phyloP scores from a whole-genome alignment of 2,113 vertebrate genomes.

The Daubentonia madagascariensis region DNA sequence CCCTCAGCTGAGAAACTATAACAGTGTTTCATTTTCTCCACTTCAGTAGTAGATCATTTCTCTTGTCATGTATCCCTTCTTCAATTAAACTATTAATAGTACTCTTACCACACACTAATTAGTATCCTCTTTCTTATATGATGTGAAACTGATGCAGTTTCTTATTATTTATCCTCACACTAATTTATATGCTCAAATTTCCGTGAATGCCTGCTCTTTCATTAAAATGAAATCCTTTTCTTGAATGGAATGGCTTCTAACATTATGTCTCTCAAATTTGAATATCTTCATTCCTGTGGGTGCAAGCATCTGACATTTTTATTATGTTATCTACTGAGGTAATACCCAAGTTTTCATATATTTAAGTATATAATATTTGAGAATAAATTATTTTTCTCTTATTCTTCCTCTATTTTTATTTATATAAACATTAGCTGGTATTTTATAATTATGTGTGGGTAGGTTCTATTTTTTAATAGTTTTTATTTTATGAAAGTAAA shows the following conservation, averaged over 20 bases:
- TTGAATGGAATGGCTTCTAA: neutral
- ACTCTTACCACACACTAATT: neutral
- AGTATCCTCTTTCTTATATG: neutral
- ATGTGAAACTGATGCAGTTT: neutral
- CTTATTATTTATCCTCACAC: neutral
- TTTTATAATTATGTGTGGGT: neutral
- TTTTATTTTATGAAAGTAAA: neutral
- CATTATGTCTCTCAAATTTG: neutral
- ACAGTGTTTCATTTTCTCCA: neutral
- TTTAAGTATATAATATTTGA: neutral
- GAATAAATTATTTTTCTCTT: neutral
- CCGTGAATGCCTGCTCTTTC: neutral
- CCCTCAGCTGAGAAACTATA: neutral
- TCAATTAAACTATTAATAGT: neutral
- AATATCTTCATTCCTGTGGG: neutral
- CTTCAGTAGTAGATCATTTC: neutral
- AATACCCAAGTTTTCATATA: neutral
- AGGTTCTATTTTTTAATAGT: neutral
- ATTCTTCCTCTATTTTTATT: neutral
- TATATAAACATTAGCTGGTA: neutral
- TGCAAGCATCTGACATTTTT: neutral
- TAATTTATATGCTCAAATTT: neutral
- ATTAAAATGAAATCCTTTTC: neutral
- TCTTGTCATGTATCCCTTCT: neutral
- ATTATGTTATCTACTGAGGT: neutral